A percentile compares a stretch with the other conserved stretches of the same genome.
Conservation (phyloP, 1,140 invertebrate genomes). For the Mycetomoellerius zeteki region DNA sequence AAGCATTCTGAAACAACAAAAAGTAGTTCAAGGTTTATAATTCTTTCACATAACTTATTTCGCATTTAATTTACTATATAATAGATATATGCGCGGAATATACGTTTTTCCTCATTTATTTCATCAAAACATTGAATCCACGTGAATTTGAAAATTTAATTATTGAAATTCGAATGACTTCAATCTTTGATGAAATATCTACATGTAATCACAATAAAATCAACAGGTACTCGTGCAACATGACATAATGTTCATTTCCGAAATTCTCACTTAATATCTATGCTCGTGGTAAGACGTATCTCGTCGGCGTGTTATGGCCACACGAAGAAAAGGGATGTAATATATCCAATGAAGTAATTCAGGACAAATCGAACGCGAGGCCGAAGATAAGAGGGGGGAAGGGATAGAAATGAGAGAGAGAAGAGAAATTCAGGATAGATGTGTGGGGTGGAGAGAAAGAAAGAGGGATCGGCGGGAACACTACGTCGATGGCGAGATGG, state of each 20-base stretch:
- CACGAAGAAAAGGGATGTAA: conserved; percentile 24
- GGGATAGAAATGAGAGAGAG: not conserved
- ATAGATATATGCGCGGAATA: not conserved
- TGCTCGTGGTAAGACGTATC: not conserved
- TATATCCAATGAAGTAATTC: conserved; percentile 72
- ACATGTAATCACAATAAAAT: not conserved
- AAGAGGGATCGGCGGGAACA: conserved; percentile 35
- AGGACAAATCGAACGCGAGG: conserved; percentile 65
- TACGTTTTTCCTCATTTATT: not conserved
- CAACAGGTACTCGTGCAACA: not conserved
- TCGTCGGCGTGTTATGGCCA: not conserved
- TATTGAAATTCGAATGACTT: not conserved
- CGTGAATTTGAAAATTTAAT: conserved; percentile 9
- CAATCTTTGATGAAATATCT: not conserved
- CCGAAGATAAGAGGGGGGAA: conserved; percentile 49
- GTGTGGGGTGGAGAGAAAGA: conserved; percentile 1
- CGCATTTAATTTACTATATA: not conserved
- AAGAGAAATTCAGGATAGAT: conserved; percentile 8
- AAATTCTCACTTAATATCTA: conserved; percentile 3
- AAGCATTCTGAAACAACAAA: conserved; percentile 89
- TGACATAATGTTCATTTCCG: not conserved
- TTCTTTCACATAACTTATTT: not conserved
- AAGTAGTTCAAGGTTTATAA: conserved; percentile 24
- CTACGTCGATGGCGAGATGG: conserved; percentile 68
- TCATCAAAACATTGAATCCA: not conserved